Base-by-base conservation (phyloP, 2,888 invertebrate genomes). In the Loripinus fragilis region DNA sequence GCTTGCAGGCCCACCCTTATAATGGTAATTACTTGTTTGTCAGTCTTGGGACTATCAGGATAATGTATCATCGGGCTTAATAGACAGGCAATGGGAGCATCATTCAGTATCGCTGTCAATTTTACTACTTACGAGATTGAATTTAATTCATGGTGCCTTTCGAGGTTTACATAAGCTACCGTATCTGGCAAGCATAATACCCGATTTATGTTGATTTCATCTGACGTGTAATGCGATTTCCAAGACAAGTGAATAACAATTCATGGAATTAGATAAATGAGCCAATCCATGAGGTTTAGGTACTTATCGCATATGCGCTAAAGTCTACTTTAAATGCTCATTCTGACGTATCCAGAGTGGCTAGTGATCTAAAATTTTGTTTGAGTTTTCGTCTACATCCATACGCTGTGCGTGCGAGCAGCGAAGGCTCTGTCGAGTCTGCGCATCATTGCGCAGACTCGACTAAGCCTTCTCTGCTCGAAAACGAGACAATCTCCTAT, bases 131-230 rank as follows among this genome's bases (percentile, higher is more conserved):
- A 33, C 33, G 28, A 33, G 60, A 60, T 28, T 60, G 60, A 33
- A 33, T 60, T 7, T 60, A 60, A 17, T 60, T 17, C 33, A 12
- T 33, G 28, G 17, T 33, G 17, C 7, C 60, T 30, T 60, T 23
- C 55, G 33, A n/a, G 30, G 60, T 60, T 60, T 60, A 60, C 60
- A 60, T 60, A 60, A 60, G 60, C 25, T 10, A 60, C 60, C 1
- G 33, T 17, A 33, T 60, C 60, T 60, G 60, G 30, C 28, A 17
- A 60, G 60, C 33, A 20, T 60, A 28, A 60, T 30, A 60, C 33
- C 60, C 60, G 60, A 33, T 60, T 60, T 60, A 60, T 60, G 60
- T 60, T 33, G 5, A 60, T 60, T 60, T 60, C 60, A 33, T 60
- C n/a, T 60, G 60, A 60, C 60, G 33, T 60, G 33, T 60, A 60